These are phyloP conservation scores for Philopedon plagiatum DNA, from an alignment of 2,888 invertebrate species.

Conservation along the genomic window DNA sequence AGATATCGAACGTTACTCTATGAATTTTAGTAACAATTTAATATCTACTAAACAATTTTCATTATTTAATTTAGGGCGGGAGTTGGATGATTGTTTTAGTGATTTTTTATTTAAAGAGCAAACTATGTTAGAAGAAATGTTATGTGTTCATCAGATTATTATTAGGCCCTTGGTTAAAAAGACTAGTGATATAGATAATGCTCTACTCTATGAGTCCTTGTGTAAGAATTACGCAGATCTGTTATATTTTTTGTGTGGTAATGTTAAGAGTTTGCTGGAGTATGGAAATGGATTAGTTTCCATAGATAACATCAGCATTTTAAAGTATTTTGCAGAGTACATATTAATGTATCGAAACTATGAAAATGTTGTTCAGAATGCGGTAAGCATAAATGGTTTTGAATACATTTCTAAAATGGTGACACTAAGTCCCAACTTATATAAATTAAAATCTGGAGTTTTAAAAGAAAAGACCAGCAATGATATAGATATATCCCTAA, in stretches of 20 bases:
- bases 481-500: slow-evolving; percentile 74
- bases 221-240: slow-evolving; percentile 80
- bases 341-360: slow-evolving; percentile 81
- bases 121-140: slow-evolving; percentile 79
- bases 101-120: slow-evolving; percentile 75
- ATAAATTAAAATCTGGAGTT: slow-evolving; percentile 57
- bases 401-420: slow-evolving; percentile 76
- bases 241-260: slow-evolving; percentile 77
- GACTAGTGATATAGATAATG: slow-evolving; percentile 72
- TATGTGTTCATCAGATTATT: slow-evolving; percentile 75
- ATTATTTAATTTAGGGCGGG: slow-evolving; percentile 56
- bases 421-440: slow-evolving; percentile 72
- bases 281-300: slow-evolving; percentile 78
- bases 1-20: slow-evolving; percentile 9
- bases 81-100: slow-evolving; percentile 54
- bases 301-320: slow-evolving; percentile 78
- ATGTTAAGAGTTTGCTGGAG: slow-evolving; percentile 79
- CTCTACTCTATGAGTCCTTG: slow-evolving; percentile 75
- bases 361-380: slow-evolving; percentile 80
- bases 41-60: slow-evolving; percentile 58
- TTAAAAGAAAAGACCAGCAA: slow-evolving; percentile 68
- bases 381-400: slow-evolving; percentile 81
- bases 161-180: slow-evolving; percentile 78
- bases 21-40: slow-evolving; percentile 53
- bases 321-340: slow-evolving; percentile 81